A percentile compares a stretch with the other conserved stretches of the same genome.
These are phyloP conservation scores for Agonopterix heracliana DNA, from an alignment of 2,888 invertebrate genomes.

Conservation along the genomic window DNA sequence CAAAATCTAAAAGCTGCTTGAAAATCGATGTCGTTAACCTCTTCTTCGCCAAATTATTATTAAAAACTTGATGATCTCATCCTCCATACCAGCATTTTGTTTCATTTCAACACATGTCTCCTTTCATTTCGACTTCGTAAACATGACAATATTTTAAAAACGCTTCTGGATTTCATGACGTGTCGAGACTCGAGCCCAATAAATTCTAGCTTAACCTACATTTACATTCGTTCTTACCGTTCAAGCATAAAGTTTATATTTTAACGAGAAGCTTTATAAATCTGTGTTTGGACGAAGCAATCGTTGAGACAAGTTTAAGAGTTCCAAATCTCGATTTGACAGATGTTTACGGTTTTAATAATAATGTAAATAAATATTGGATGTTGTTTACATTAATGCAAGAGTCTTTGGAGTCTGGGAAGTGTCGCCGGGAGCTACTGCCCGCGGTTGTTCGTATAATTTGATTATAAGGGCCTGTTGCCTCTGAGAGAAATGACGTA, in stretches of 20 bases:
- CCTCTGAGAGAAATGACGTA: not conserved
- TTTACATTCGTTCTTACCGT: conserved; percentile 13
- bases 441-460: conserved; percentile 33
- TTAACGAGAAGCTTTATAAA: conserved; percentile 4
- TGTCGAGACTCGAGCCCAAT: conserved; percentile 14
- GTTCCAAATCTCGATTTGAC: conserved; percentile 43
- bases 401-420: conserved; percentile 31
- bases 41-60: no score
- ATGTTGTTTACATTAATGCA: conserved; percentile 47
- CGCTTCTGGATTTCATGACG: conserved; percentile 13
- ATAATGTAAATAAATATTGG: conserved; percentile 54
- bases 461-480: conserved; percentile 25
- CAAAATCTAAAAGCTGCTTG: no score
- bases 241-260: conserved; percentile 15
- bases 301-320: conserved; percentile 35
- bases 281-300: conserved; percentile 3
- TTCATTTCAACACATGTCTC: conserved; percentile 8
- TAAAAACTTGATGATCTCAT: conserved; percentile 3
- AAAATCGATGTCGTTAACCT: no score
- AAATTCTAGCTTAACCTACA: conserved; percentile 12
- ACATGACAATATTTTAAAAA: conserved; percentile 13
- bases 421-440: conserved; percentile 12
- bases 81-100: not conserved
- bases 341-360: conserved; percentile 48
- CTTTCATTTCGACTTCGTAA: conserved; percentile 10